Evolutionary conservation across 2,113 vertebrate species (phyloP), one percentile per base, ranked within the genome.

Genomic region (Cyanoliseus patagonus): DNA sequence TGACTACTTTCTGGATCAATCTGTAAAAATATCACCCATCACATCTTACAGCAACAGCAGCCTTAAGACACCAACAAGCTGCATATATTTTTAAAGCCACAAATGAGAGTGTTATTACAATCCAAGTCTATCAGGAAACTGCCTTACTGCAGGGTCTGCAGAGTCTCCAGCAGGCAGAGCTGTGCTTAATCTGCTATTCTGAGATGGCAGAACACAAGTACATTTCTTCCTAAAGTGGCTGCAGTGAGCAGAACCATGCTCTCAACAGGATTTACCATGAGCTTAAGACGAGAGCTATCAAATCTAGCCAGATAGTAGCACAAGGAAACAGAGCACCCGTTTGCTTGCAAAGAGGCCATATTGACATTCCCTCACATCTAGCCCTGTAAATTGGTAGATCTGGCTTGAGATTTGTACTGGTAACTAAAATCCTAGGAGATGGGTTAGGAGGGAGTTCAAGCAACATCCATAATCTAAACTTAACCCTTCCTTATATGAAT

Each of bases 291-390:
- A 83, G 63, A 5, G 9, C 67, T 47, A 24, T 10, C n/a, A 0
- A 30, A n/a, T 28, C 75, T 9, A 18, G 27, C 8, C 53, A 90
- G 47, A n/a, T 0, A 59, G 0, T 3, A 72, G 59, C 70, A 76
- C 28, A 57, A 66, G n/a, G 67, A 61, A 88, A 46, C 3, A 0
- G 2, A 72, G 28, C 2, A 5, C n/a, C 46, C 6, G 0, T 31
- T 37, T 28, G 35, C 76, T 46, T 19, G 35, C 47, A 49, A 59
- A 66, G 13, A 47, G 13, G 27, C 37, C 44, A 13, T 10, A 41
- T 33, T 31, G 63, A 47, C 35, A 33, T 12, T 75, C 6, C 3
- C 24, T 52, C 9, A 46, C 10, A 28, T 3, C 16, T 27, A 37
- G 37, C n/a, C 33, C 67, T 25, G 25, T 6, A 49, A 84, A 76